Base-by-base conservation (phyloP, 2,888 invertebrate species). In the Drosophila bunnanda region DNA sequence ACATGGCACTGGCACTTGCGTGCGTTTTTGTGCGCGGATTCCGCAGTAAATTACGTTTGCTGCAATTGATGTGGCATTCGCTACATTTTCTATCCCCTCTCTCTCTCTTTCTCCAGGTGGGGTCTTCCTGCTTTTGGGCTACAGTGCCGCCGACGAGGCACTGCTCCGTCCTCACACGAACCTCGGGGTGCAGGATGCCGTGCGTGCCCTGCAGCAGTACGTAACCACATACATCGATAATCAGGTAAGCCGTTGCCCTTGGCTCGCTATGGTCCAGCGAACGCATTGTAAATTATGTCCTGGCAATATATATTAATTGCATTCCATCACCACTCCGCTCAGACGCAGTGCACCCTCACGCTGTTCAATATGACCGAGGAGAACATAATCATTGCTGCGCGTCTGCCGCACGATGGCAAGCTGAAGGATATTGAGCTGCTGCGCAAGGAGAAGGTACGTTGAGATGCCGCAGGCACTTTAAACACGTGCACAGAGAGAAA, bases 101-200 rank as follows among this genome's bases (percentile, higher is more conserved):
- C 55, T 59, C 56, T 28, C 43, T 15, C 10, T 2, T 13, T 6
- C 39, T 55, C 1, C 96, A 62, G 96, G 96, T 93, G 97, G 98
- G 39, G 96, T 97, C 41, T 98, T 97, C 93, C 94, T 98, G 77
- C 95, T 97, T 91, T 95, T 98, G 66, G 98, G 97, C 65, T 98
- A 97, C 93, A 97, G 97, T 88, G 95, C 97, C 69, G 95, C 96
- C n/a, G 97, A 98, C 92, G 97, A 98, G 92, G 95, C 95, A 1
- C 93, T 97, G 65, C 94, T 97, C 82, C 94, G 96, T 79, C 96
- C 96, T 38, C 96, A 97, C 91, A 97, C 97, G 4, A 96, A 96
- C 67, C 94, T 97, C 60, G 96, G 96, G 9, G 96, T 97, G 55
- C 96, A 96, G 90, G 97, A 97, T 92, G 96, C 97, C 53, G 96